Conservation (phyloP, 2,888 invertebrate genomes). For the Muschampia plurimacula region DNA sequence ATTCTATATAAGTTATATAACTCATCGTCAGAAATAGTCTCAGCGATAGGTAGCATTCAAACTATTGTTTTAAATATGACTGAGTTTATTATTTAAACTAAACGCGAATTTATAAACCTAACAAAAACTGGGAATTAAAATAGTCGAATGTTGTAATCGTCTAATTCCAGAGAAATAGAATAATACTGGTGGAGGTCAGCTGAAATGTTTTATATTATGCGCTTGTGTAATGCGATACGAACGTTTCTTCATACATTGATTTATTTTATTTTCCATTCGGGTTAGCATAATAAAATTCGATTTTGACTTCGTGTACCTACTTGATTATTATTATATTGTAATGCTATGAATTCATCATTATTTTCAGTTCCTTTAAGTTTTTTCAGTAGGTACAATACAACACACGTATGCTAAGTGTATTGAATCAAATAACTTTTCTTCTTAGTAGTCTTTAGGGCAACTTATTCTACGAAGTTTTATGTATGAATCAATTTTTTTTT, state of each 20-base stretch:
- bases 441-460: too few relatives aligned
- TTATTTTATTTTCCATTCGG: conserved; percentile 38
- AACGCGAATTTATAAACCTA: conserved; percentile 64
- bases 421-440: too few relatives aligned
- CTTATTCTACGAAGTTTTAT: background rate
- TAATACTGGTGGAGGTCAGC: conserved; percentile 65
- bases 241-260: conserved; percentile 39
- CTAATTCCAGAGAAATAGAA: conserved; percentile 76
- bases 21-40: conserved; percentile 23
- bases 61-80: conserved; percentile 48
- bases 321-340: background rate
- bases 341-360: background rate
- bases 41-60: conserved; percentile 9
- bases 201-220: conserved; percentile 48
- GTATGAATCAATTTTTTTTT: too few relatives aligned
- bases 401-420: too few relatives aligned
- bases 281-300: conserved; percentile 33
- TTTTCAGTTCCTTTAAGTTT: background rate
- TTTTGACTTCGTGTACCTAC: conserved; percentile 27
- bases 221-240: conserved; percentile 45
- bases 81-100: conserved; percentile 61
- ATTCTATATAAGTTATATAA: background rate
- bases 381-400: background rate
- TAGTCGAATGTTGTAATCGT: conserved; percentile 71
- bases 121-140: conserved; percentile 67